These are phyloP conservation scores for Ametastegia equiseti DNA, from an alignment of 2,888 invertebrate genomes.

Conservation along the genomic window DNA sequence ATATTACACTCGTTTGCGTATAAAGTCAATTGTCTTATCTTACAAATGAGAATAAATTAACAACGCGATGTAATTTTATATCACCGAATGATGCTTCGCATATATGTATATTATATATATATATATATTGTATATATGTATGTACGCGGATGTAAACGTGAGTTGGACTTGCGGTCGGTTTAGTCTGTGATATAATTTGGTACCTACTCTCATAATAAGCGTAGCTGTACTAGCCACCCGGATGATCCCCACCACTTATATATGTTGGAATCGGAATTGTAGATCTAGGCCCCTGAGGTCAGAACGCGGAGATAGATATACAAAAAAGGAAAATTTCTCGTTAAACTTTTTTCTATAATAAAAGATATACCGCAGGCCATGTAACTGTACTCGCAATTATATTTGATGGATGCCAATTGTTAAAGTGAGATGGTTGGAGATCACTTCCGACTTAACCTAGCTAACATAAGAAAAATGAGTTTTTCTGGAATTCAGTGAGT, in stretches of 20 bases:
- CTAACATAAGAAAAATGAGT: no score
- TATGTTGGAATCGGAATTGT: no score
- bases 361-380: background rate
- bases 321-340: background rate
- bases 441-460: no score
- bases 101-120: no score
- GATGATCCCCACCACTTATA: background rate
- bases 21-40: background rate
- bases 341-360: background rate
- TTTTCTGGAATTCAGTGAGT: no score
- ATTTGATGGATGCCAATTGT: background rate
- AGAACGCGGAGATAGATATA: background rate
- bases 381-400: background rate
- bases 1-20: slow-evolving; percentile 14
- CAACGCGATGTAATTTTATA: slow-evolving; percentile 44
- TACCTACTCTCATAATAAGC: slow-evolving; percentile 12
- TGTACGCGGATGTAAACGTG: slow-evolving; percentile 15
- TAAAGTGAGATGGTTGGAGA: no score
- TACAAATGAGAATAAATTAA: slow-evolving; percentile 22
- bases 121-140: no score
- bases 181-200: slow-evolving; percentile 25
- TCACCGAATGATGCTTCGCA: slow-evolving; percentile 7
- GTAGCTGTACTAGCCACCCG: background rate
- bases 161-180: slow-evolving; percentile 23
- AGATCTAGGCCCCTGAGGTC: background rate